Evolutionary conservation across 2,113 vertebrate species (phyloP), one percentile per base, ranked within the genome.

Genomic region (Aspiorhynchus laticeps): DNA sequence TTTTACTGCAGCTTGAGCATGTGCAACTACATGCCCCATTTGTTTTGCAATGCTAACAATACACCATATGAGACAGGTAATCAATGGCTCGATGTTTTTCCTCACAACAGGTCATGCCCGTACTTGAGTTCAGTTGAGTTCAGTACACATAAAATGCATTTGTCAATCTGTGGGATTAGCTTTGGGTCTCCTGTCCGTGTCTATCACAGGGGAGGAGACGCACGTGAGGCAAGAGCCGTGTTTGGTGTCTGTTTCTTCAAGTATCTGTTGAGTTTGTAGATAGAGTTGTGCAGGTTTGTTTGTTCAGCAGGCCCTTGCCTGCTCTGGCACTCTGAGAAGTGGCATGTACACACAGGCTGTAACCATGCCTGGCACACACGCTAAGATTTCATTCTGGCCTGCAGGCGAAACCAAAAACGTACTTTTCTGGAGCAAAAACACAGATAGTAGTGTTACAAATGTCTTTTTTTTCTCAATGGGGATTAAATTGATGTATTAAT

Each of bases 281-380:
- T 28, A 33, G 71, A 79, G 43, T 63, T 5, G n/a, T 2, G 86
- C 21, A 48, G 86, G 74, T 75, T 65, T 89, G 80, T 80, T 87
- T 89, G 80, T 67, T 80, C 46, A 71, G 83, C 88, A 89, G 85
- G 88, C 51, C 84, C 51, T 59, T 48, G 65, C 88, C 46, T 90
- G 89, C 84, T 80, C 83, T 69, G 77, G 38, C 83, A 61, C 38
- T 67, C 43, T 1, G 24, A 73, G 73, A 83, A 53, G 51, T 80
- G 88, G 79, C 83, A 86, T 85, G 80, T 83, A 63, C 28, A 76
- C 17, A 86, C 88, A 91, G 65, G 85, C 59, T 79, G 36, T 59
- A 76, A 56, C 56, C 74, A 7, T 53, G 74, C 36, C 33, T 85
- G 80, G 84, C 67, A 85, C 36, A 78, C 46, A 69, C 1, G 17